Percentiles rank a stretch among this genome's conserved stretches.
phyloP scores from a whole-genome alignment of 2,113 vertebrate genomes.

The Aspidoscelis tigris region DNA sequence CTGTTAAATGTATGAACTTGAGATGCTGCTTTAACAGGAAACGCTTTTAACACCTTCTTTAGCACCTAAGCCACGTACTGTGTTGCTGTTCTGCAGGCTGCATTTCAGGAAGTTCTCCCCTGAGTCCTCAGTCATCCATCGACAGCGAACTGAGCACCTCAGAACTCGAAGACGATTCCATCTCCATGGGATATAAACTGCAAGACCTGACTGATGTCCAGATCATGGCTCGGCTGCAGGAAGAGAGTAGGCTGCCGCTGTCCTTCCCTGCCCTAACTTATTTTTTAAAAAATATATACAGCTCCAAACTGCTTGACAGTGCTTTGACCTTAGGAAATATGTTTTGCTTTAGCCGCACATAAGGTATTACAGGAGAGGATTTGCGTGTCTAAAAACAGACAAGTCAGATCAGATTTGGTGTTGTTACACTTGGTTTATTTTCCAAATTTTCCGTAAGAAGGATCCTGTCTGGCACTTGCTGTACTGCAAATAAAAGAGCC shows the following conservation, averaged over 20 bases:
- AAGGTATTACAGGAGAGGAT: background rate
- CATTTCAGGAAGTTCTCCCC: conserved; percentile 80
- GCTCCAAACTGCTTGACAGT: background rate
- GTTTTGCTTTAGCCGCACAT: background rate
- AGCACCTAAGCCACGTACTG: conserved; percentile 35
- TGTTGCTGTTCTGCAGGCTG: conserved; percentile 72
- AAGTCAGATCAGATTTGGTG: background rate
- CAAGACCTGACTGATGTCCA: conserved; percentile 98
- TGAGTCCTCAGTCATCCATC: conserved; percentile 95
- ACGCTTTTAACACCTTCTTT: fast-evolving
- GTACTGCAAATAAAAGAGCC: background rate
- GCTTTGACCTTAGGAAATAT: background rate
- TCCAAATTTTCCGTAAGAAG: background rate
- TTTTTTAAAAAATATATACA: background rate
- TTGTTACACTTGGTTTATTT: background rate
- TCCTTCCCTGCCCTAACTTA: background rate
- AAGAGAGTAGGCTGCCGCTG: conserved; percentile 88
- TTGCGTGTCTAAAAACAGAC: background rate
- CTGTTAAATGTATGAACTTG: background rate
- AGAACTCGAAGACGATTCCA: conserved; percentile 90
- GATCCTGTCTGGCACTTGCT: background rate
- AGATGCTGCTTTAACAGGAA: background rate
- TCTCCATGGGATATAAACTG: conserved; percentile 96
- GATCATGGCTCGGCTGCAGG: conserved; percentile 98
- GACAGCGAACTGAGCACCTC: conserved; percentile 93